phyloP scores from a whole-genome alignment of 2,888 invertebrate species.

The Mayetiola destructor region DNA sequence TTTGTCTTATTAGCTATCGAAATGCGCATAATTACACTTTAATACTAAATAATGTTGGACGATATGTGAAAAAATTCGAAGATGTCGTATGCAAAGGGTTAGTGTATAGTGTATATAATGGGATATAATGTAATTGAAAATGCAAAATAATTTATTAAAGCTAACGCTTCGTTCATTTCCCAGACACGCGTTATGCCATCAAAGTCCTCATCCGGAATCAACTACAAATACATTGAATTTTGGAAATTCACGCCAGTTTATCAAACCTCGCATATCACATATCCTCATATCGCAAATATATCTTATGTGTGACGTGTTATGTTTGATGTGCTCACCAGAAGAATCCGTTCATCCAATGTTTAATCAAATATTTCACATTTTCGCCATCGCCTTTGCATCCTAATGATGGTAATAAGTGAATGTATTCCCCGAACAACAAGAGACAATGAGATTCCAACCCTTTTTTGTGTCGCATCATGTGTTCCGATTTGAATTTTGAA shows the following conservation, averaged over 20 bases:
- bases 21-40: conserved; percentile 1
- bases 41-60: neutral
- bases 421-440: no score
- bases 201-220: no score
- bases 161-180: neutral
- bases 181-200: no score
- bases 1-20: no score
- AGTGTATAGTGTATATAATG: no score
- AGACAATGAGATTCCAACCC: no score
- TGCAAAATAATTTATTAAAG: conserved; percentile 1
- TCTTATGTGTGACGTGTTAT: neutral
- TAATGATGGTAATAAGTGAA: no score
- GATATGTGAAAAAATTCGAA: conserved; percentile 5
- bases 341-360: neutral
- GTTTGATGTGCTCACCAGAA: neutral
- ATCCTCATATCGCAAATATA: neutral
- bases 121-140: no score
- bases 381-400: neutral
- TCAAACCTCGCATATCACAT: neutral
- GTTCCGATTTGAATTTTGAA: neutral
- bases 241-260: conserved; percentile 1
- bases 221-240: no score
- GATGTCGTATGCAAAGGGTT: no score
- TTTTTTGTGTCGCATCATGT: no score
- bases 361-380: neutral